Base-by-base conservation (phyloP, 2,797 vertebrate species). In the Adrianichthys oophorus region DNA sequence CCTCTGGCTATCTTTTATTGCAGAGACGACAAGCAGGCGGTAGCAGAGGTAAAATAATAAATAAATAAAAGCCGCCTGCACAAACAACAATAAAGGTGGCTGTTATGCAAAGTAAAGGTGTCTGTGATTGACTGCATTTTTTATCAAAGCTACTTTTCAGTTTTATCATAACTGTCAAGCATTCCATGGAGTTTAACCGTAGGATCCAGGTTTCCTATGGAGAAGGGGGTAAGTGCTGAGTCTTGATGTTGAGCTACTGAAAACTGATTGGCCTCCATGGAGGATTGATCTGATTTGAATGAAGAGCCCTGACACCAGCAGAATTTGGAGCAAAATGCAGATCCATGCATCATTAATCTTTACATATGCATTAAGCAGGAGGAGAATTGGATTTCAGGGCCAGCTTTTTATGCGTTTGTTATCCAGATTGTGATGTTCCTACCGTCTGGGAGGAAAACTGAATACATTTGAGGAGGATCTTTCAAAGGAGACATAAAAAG, bases 331-430 rank as follows among this genome's bases (percentile, higher is more conserved):
- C 50, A 71, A 87, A 85, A 88, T 75, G 80, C 80, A 85, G 79
- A 87, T 78, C 52, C 62, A 71, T 59, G 69, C 65, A 77, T 78
- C 86, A 88, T 91, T 89, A 88, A 91, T 87, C 91, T 91, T 86
- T 85, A 88, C 83, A 83, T 74, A 75, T 66, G 76, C 73, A 84
- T 73, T 41, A 76, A 83, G 75, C 57, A 41, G 65, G 26, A 72
- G 40, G 78, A 80, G 80, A 85, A 88, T 77, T 82, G 76, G 83
- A 87, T 85, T 84, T 84, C 64, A 62, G 70, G 67, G 69, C 73
- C 21, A 72, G 71, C 63, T 81, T 87, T 89, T 90, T 80, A 90
- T 91, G 85, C 86, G 69, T 81, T 70, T 70, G 60, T 76, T 68
- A 65, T 87, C 68, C 76, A 86, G 79, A 84, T 83, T 86, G 73